These are phyloP conservation scores for Lineus longissimus DNA, from an alignment of 1,140 invertebrate genomes.

Conservation along the genomic window DNA sequence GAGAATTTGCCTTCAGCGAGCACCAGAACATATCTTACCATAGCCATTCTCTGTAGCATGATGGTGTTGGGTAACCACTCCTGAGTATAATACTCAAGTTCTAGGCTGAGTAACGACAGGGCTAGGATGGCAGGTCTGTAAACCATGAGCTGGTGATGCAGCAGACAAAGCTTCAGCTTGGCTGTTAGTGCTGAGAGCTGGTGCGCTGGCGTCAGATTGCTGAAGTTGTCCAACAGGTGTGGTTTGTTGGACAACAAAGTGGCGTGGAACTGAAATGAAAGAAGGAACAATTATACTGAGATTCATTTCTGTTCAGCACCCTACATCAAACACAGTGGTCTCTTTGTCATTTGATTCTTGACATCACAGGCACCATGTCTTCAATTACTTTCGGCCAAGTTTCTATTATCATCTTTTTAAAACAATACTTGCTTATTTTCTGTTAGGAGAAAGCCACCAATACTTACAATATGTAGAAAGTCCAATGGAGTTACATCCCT, in stretches of 20 bases:
- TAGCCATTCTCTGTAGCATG: constrained; percentile 38
- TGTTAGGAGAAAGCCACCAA: too few relatives aligned
- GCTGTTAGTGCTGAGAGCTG: constrained; percentile 39
- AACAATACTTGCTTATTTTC: too few relatives aligned
- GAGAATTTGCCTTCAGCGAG: too few relatives aligned
- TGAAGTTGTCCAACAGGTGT: constrained; percentile 40
- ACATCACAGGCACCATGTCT: too few relatives aligned
- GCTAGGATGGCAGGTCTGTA: constrained; percentile 40
- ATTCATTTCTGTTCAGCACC: too few relatives aligned
- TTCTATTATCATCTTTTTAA: too few relatives aligned
- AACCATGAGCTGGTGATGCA: constrained; percentile 28
- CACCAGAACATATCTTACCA: background rate
- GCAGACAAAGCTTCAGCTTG: constrained; percentile 39
- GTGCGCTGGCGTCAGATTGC: constrained; percentile 42
- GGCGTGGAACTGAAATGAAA: constrained; percentile 42
- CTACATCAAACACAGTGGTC: too few relatives aligned
- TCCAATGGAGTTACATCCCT: constrained; percentile 44
- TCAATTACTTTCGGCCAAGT: too few relatives aligned
- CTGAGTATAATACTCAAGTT: constrained; percentile 40
- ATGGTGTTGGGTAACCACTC: constrained; percentile 41
- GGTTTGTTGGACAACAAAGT: constrained; percentile 45
- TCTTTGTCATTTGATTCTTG: too few relatives aligned
- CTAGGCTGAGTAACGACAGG: constrained; percentile 45
- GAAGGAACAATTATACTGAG: background rate
- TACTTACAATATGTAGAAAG: constrained; percentile 52